phyloP scores from a whole-genome alignment of 2,888 invertebrate genomes.

The Drosophila parthenogenetica region DNA sequence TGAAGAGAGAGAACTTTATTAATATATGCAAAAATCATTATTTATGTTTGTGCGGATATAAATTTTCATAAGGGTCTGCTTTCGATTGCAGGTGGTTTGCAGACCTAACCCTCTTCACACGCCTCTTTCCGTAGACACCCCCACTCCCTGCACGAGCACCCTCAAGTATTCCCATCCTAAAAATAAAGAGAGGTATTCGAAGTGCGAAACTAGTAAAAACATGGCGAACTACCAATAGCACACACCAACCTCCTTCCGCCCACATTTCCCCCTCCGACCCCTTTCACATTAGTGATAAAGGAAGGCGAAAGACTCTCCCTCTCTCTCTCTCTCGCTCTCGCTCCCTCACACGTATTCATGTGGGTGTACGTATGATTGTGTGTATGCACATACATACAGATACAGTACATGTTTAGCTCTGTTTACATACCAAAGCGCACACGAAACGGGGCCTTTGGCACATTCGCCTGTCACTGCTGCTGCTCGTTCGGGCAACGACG shows the following conservation, averaged over 20 bases:
- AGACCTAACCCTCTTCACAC: neutral
- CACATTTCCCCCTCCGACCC: neutral
- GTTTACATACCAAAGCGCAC: conserved; percentile 75
- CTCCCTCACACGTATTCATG: conserved; percentile 6
- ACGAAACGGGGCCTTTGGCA: conserved; percentile 69
- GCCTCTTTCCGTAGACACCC: neutral
- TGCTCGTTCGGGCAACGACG: conserved; percentile 38
- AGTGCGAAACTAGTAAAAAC: conserved; percentile 48
- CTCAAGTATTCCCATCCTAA: conserved; percentile 1
- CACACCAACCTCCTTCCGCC: conserved; percentile 12
- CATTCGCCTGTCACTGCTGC: conserved; percentile 43
- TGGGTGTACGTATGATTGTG: too few relatives aligned
- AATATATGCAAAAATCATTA: too few relatives aligned
- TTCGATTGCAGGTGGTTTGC: neutral
- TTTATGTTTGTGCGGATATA: too few relatives aligned
- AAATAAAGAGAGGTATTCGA: conserved; percentile 33
- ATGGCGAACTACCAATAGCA: conserved; percentile 35
- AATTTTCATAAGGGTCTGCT: neutral
- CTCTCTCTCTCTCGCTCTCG: conserved; percentile 10
- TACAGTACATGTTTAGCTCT: conserved; percentile 52
- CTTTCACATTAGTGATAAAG: conserved; percentile 11
- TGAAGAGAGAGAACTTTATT: too few relatives aligned
- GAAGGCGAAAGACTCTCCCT: conserved; percentile 30
- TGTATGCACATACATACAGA: conserved; percentile 6
- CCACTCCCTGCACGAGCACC: neutral